Percentiles rank a stretch among this genome's conserved stretches.
phyloP scores from a whole-genome alignment of 2,888 invertebrate species.

The Monoplex corrugatus region DNA sequence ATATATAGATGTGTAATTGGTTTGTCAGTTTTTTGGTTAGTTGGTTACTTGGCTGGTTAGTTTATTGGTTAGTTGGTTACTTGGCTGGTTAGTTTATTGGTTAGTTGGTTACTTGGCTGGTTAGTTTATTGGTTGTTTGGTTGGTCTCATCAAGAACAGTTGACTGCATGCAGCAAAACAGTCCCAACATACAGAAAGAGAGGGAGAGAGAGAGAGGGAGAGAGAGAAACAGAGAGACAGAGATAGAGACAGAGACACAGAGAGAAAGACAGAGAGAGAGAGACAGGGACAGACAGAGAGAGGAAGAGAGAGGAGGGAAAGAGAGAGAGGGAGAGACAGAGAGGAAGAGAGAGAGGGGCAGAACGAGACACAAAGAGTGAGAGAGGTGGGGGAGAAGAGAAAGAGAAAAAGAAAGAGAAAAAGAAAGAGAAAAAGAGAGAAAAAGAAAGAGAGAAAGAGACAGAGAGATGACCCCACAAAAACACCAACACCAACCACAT shows the following conservation, averaged over 20 bases:
- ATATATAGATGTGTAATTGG: too few relatives aligned
- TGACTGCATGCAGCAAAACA: too few relatives aligned
- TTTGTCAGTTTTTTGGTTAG: too few relatives aligned
- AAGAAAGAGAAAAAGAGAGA: background rate
- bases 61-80: too few relatives aligned
- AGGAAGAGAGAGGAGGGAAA: background rate
- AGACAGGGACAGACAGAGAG: background rate
- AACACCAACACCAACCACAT: background rate
- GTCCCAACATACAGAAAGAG: background rate
- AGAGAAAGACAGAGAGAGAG: background rate
- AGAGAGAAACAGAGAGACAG: background rate
- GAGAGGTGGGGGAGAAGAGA: background rate
- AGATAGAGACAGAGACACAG: background rate
- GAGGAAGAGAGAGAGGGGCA: background rate
- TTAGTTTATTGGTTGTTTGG: too few relatives aligned
- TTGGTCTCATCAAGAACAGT: too few relatives aligned
- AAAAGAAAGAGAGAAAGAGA: background rate
- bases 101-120: too few relatives aligned
- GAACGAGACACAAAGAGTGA: background rate
- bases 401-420: conserved; percentile 9
- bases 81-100: too few relatives aligned
- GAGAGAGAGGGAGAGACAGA: background rate
- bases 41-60: too few relatives aligned
- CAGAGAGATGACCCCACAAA: background rate
- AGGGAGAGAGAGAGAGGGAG: background rate